These are phyloP conservation scores for Antitype chi DNA, from an alignment of 2,888 invertebrate species.

Conservation along the genomic window DNA sequence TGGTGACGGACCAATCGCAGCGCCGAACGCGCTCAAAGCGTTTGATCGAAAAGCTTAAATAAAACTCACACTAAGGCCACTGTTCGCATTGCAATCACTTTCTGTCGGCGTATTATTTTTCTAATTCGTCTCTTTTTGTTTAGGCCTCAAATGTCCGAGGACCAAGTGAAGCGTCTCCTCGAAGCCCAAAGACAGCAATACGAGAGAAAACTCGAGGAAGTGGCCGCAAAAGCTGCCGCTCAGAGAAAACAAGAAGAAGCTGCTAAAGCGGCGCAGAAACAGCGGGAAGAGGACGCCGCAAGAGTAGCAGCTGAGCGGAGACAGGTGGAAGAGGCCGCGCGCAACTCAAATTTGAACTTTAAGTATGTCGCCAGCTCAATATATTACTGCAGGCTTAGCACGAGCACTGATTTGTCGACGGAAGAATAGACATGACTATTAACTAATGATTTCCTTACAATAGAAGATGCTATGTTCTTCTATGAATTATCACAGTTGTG, in stretches of 20 bases:
- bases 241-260: slow-evolving; percentile 22
- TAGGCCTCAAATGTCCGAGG: slow-evolving; percentile 48
- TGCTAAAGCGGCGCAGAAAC: slow-evolving; percentile 4
- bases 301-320: slow-evolving; percentile 9
- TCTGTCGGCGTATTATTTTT: neutral
- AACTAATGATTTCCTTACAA: too few species aligned
- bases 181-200: slow-evolving; percentile 51
- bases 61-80: too few species aligned
- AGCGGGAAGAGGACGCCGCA: slow-evolving; percentile 7
- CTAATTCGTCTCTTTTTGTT: neutral
- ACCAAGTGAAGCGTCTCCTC: slow-evolving; percentile 40
- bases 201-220: slow-evolving; percentile 53
- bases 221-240: slow-evolving; percentile 21
- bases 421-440: too few species aligned
- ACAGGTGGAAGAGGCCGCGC: slow-evolving; percentile 5
- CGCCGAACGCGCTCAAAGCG: too few species aligned
- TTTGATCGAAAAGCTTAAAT: too few species aligned
- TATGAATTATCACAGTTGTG: too few species aligned
- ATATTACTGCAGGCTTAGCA: too few species aligned
- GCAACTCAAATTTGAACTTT: neutral
- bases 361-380: neutral
- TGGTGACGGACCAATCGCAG: too few species aligned
- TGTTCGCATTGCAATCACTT: neutral
- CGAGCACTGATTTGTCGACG: too few species aligned
- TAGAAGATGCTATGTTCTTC: too few species aligned